Evolutionary conservation across 2,113 vertebrate species (phyloP), one percentile per base, ranked within the genome.

Genomic region (Scopus umbretta): DNA sequence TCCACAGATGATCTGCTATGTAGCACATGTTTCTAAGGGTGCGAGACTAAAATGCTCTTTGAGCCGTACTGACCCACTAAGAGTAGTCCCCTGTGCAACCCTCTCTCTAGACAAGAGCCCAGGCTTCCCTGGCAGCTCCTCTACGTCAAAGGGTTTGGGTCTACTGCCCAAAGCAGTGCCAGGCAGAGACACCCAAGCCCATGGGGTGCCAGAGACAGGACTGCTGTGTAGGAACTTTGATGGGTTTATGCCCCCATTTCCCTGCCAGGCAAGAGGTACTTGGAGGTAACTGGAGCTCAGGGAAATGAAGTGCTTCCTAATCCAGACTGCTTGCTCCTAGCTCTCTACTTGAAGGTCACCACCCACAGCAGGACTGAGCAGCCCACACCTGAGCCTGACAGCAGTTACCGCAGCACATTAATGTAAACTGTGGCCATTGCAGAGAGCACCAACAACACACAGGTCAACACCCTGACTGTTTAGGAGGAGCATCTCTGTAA

Each of bases 371-470:
- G 55, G 55, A 56, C 27, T 13, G 42, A 20, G 36, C 61, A 73
- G 67, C 22, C 45, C 59, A 49, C 30, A 8, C 13, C 5, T 26
- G 25, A 32, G 21, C 25, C 42, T 49, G 30, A 50, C 16, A n/a
- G 42, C 4, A 19, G 26, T 43, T 56, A 68, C 16, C 1, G 1
- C 47, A 43, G 20, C 3, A 19, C 9, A 3, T 22, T 27, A n/a
- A 17, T 23, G 36, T 27, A 40, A 68, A 23, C 10, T 27, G 27
- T n/a, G 56, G 29, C 36, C 34, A 9, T n/a, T 20, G 25, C 56
- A 70, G 17, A 3, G 10, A 2, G 4, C 17, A 36, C 17, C 0
- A 1, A 43, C 40, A 56, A 2, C 49, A 40, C 0, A 1, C 20
- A 40, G 14, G 29, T 36, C 45, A 79, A 32, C 1, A 2, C 6